Conservation (phyloP, 2,113 vertebrate genomes). For the Trichomycterus rosablanca region DNA sequence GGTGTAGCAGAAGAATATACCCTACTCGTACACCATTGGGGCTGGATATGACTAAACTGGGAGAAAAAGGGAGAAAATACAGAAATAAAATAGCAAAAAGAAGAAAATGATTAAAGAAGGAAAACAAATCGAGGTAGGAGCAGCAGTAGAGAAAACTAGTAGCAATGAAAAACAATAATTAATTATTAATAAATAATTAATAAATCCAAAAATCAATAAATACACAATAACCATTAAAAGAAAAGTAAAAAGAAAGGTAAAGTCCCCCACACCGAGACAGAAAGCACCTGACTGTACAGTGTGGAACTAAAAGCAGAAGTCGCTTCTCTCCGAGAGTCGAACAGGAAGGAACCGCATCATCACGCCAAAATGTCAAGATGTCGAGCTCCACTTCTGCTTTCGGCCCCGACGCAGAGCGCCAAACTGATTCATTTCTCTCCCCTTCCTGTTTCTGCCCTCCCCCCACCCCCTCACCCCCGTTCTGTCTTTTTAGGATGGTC, state of each 20-base stretch:
- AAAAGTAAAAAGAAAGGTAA: too few species aligned
- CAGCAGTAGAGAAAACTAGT: too few species aligned
- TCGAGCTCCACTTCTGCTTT: conserved; percentile 50
- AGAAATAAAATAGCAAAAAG: too few species aligned
- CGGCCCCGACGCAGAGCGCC: conserved; percentile 29
- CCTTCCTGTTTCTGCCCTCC: conserved; percentile 1
- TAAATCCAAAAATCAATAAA: too few species aligned
- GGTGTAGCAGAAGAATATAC: too few species aligned
- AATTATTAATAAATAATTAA: too few species aligned
- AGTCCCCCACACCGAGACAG: not conserved
- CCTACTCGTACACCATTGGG: too few species aligned
- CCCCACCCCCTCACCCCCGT: too few species aligned
- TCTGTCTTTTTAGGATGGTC: conserved; percentile 64
- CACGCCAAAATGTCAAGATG: conserved; percentile 40
- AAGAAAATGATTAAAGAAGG: too few species aligned
- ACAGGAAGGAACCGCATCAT: conserved; percentile 23
- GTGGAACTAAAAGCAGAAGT: conserved; percentile 32
- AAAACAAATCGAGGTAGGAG: too few species aligned
- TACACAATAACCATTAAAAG: too few species aligned
- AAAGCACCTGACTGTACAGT: conserved; percentile 9
- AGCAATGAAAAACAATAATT: not conserved
- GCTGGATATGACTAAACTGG: conserved; percentile 8
- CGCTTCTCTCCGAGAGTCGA: conserved; percentile 42
- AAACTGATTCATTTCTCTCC: conserved; percentile 42
- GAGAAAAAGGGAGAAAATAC: not conserved